Percentiles rank a stretch among this genome's conserved stretches.
These are phyloP conservation scores for Periphyllus acericola DNA, from an alignment of 2,888 invertebrate species.

Conservation along the genomic window DNA sequence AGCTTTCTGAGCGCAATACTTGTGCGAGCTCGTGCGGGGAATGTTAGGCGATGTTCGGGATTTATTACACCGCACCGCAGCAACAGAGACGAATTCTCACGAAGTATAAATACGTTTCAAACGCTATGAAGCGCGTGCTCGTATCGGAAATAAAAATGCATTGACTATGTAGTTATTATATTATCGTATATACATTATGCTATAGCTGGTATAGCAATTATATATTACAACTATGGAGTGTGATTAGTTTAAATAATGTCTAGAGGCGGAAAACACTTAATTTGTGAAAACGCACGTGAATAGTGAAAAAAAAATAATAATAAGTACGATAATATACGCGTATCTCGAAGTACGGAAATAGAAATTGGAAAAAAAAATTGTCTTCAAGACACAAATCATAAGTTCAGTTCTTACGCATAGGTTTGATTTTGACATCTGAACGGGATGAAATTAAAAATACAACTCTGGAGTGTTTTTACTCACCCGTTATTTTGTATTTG, in stretches of 20 bases:
- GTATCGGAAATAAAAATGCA: background rate
- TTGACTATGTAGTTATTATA: background rate
- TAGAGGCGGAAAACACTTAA: background rate
- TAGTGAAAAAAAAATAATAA: background rate
- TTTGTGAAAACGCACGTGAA: background rate
- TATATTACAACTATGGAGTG: background rate
- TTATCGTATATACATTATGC: background rate
- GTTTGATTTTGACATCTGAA: conserved; percentile 26
- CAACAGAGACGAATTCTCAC: background rate
- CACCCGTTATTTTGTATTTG: conserved; percentile 30
- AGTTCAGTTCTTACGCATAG: background rate
- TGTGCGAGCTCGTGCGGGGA: background rate
- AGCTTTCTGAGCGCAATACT: background rate
- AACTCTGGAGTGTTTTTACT: conserved; percentile 2
- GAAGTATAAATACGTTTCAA: background rate
- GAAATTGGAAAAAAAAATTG: background rate
- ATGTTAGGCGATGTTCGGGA: background rate
- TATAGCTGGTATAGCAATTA: too few species aligned
- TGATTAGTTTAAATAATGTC: background rate
- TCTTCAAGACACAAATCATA: background rate
- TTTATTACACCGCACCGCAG: background rate
- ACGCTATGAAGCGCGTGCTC: background rate
- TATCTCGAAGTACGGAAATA: background rate
- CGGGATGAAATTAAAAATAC: conserved; percentile 28
- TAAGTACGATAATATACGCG: background rate